These are phyloP conservation scores for Mustelus asterias DNA, from an alignment of 2,113 vertebrate species.

Conservation along the genomic window DNA sequence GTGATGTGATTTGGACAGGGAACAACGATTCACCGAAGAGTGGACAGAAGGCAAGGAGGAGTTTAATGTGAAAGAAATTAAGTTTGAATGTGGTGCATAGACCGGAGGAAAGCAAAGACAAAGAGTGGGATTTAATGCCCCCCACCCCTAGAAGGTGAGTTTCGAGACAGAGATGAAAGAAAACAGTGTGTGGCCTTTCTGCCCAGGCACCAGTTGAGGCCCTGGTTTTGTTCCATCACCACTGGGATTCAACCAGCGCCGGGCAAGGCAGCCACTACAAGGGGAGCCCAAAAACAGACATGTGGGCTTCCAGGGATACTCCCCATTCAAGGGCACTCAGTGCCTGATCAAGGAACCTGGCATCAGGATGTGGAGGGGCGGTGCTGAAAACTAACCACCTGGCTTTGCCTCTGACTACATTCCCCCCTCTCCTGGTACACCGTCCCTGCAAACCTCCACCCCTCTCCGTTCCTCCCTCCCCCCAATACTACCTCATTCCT, in stretches of 20 bases:
- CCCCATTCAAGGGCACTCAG: no score
- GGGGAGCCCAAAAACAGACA: not conserved
- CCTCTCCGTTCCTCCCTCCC: no score
- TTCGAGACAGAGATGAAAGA: not conserved
- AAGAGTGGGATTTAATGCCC: not conserved
- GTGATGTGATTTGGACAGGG: not conserved
- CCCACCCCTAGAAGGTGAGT: not conserved
- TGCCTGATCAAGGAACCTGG: no score
- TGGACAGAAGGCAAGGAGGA: not conserved
- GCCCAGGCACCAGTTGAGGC: not conserved
- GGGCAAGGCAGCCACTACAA: no score
- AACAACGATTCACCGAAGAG: not conserved
- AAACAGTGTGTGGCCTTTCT: not conserved
- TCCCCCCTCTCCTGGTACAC: no score
- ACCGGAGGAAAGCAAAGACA: not conserved
- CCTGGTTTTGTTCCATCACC: not conserved
- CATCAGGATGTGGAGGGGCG: no score
- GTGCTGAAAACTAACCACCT: no score
- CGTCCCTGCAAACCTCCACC: no score
- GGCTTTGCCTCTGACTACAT: no score
- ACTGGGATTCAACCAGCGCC: no score
- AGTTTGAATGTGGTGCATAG: not conserved
- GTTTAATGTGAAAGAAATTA: not conserved
- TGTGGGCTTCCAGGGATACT: not conserved
- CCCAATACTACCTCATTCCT: no score